These are phyloP conservation scores for Bryconaethiops microstoma DNA, from an alignment of 2,797 vertebrate genomes.

Conservation along the genomic window DNA sequence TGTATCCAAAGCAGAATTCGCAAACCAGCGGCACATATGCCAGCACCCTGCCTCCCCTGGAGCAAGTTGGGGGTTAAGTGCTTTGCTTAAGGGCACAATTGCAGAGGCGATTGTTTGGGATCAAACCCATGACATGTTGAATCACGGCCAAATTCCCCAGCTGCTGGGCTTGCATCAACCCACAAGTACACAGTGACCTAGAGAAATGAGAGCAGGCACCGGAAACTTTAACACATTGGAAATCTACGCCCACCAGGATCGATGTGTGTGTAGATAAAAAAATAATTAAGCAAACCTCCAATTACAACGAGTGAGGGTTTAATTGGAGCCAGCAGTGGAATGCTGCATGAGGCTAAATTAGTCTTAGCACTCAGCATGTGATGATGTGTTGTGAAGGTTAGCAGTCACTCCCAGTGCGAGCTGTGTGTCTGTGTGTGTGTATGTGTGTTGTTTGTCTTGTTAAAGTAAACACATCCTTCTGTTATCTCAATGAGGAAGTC, in stretches of 20 bases:
- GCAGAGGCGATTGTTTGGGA: constrained; percentile 29
- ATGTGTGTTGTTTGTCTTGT: constrained; percentile 21
- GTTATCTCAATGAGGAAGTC: constrained; percentile 34
- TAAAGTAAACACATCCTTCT: constrained; percentile 27
- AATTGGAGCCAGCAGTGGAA: constrained; percentile 20
- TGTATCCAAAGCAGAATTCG: constrained; percentile 10
- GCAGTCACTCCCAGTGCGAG: constrained; percentile 19
- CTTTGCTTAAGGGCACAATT: constrained; percentile 24
- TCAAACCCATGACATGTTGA: constrained; percentile 35
- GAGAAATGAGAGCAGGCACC: constrained; percentile 24
- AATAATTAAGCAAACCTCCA: not conserved
- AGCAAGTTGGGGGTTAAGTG: constrained; percentile 33
- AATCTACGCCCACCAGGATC: not conserved
- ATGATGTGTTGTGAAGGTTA: constrained; percentile 32
- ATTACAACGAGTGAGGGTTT: constrained; percentile 26
- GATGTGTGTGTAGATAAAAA: not conserved
- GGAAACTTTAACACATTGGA: not conserved
- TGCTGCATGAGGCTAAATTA: constrained; percentile 21
- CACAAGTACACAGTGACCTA: constrained; percentile 23
- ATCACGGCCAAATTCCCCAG: constrained; percentile 32
- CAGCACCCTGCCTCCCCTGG: not conserved
- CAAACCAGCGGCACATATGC: constrained; percentile 20
- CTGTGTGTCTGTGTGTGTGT: not conserved
- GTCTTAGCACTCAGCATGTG: constrained; percentile 19
- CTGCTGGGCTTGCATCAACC: constrained; percentile 2